Conservation (phyloP, 1,140 invertebrate genomes). For the Magallana angulata region DNA sequence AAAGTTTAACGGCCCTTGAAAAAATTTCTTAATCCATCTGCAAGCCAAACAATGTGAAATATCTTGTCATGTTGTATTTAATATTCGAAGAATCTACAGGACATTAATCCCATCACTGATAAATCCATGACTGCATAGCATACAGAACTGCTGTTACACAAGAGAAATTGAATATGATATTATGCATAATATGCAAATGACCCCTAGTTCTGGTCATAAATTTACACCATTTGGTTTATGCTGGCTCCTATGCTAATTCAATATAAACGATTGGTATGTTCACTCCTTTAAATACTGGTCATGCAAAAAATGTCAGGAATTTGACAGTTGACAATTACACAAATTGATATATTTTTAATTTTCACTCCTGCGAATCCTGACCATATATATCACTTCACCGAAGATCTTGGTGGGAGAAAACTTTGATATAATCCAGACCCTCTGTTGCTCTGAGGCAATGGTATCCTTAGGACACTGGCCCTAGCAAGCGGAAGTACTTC, state of each 20-base stretch:
- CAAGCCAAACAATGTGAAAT: neutral
- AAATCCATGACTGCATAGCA: neutral
- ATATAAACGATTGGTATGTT: neutral
- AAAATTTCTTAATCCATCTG: neutral
- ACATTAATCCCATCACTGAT: neutral
- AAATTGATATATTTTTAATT: neutral
- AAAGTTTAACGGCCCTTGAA: neutral
- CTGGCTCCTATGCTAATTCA: constrained; percentile 14
- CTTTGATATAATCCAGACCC: neutral
- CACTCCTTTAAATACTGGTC: neutral
- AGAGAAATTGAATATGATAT: neutral
- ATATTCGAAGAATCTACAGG: neutral
- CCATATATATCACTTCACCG: neutral
- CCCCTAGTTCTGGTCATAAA: constrained; percentile 3
- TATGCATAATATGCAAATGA: constrained; percentile 34
- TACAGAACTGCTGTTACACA: neutral
- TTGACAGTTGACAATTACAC: neutral
- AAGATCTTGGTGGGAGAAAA: neutral
- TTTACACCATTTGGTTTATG: constrained; percentile 16
- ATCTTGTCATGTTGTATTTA: neutral
- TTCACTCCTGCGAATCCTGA: neutral
- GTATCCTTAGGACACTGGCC: neutral
- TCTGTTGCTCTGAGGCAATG: neutral
- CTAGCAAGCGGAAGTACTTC: neutral
- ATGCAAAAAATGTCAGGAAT: constrained; percentile 17